These are phyloP conservation scores for Sisyra nigra DNA, from an alignment of 2,888 invertebrate genomes.

Conservation along the genomic window DNA sequence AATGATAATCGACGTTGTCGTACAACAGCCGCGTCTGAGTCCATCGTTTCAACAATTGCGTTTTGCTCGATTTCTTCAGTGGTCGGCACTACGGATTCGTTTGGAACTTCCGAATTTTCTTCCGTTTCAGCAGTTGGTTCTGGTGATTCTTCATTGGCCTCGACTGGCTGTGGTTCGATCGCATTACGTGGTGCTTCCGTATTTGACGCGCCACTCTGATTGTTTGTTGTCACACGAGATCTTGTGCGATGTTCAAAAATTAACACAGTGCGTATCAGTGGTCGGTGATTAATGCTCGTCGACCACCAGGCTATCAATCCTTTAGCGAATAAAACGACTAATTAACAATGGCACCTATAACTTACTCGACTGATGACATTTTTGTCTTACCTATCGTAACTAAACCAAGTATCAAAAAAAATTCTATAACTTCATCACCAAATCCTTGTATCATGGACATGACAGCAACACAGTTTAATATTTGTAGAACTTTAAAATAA, in stretches of 20 bases:
- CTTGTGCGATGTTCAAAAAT: slow-evolving; percentile 38
- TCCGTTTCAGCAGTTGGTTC: slow-evolving; percentile 8
- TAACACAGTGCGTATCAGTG: slow-evolving; percentile 50
- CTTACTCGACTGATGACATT: not conserved
- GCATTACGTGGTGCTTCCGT: not conserved
- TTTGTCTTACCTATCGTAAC: slow-evolving; percentile 24
- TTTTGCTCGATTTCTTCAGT: slow-evolving; percentile 20
- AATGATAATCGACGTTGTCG: slow-evolving; percentile 27
- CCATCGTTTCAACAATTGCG: slow-evolving; percentile 42
- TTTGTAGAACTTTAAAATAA: too few relatives aligned
- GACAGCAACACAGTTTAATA: slow-evolving; percentile 15
- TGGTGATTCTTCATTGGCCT: slow-evolving; percentile 10
- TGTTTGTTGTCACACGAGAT: slow-evolving; percentile 9
- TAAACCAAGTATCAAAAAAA: slow-evolving; percentile 42
- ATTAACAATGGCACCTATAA: not conserved
- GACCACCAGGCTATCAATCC: slow-evolving; percentile 48
- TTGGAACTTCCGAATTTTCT: slow-evolving; percentile 7
- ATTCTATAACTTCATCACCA: slow-evolving; percentile 69
- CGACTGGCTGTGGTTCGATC: slow-evolving; percentile 4
- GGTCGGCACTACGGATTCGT: slow-evolving; percentile 4
- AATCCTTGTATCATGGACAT: slow-evolving; percentile 70
- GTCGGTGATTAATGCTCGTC: slow-evolving; percentile 53
- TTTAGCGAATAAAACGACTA: not conserved
- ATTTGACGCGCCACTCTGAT: slow-evolving; percentile 13
- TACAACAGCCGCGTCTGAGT: slow-evolving; percentile 28